Conservation (phyloP, 2,888 invertebrate genomes). For the Aphodius sticticus region DNA sequence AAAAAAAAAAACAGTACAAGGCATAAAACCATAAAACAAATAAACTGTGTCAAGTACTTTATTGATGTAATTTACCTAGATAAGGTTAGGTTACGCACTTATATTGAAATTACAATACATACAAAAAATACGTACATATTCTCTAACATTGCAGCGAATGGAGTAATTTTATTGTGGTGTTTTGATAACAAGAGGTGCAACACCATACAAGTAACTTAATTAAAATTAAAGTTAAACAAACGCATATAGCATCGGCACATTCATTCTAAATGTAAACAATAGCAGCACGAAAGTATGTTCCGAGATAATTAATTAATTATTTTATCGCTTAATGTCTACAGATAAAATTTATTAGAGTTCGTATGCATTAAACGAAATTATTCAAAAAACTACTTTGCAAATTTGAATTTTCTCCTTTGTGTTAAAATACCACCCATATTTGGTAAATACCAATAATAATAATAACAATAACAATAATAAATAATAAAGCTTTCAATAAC, state of each 20-base stretch:
- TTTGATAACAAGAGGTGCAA: not conserved
- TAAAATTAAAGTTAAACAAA: not conserved
- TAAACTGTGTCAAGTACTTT: not conserved
- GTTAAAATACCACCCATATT: not conserved
- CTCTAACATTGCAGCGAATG: not conserved
- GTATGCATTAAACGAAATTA: no score
- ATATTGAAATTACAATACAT: not conserved
- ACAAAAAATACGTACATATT: no score
- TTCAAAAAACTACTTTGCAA: no score
- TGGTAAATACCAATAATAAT: not conserved
- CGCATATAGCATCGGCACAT: no score
- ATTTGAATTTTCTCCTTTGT: no score
- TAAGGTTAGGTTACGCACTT: not conserved
- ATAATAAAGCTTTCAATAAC: not conserved
- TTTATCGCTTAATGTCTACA: no score
- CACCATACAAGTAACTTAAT: not conserved
- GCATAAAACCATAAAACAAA: not conserved
- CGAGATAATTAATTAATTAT: no score
- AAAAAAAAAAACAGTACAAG: not conserved
- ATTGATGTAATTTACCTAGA: not conserved
- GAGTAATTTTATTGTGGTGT: not conserved
- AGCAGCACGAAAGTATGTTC: no score
- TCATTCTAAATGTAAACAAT: no score
- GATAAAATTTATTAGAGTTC: no score
- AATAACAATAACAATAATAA: not conserved